These are phyloP conservation scores for Strix occidentalis DNA, from an alignment of 2,797 vertebrate species.

Conservation along the genomic window DNA sequence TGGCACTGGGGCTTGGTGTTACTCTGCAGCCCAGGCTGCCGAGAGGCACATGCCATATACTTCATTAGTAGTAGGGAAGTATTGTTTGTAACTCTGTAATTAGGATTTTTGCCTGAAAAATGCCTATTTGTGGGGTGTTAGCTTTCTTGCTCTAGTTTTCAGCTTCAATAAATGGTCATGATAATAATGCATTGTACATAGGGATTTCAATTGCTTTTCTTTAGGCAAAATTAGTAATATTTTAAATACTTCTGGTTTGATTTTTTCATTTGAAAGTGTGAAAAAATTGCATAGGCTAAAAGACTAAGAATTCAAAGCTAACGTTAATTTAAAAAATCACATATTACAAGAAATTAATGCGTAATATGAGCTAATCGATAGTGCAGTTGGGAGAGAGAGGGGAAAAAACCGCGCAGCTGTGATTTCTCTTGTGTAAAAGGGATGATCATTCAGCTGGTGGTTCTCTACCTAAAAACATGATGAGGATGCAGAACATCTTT, in stretches of 20 bases:
- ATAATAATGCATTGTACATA: not conserved
- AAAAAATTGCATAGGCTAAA: not conserved
- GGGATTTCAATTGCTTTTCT: not conserved
- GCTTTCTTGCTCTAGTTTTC: not conserved
- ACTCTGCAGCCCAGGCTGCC: not conserved
- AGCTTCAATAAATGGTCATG: not conserved
- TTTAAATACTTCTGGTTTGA: not conserved
- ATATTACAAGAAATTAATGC: not conserved
- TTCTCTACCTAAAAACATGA: conserved; percentile 7
- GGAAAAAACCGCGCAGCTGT: not conserved
- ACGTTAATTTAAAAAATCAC: conserved; percentile 45
- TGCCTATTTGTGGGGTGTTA: not conserved
- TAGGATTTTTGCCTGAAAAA: not conserved
- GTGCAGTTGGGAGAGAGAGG: not conserved
- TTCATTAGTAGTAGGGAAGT: not conserved
- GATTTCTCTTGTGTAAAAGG: conserved; percentile 15
- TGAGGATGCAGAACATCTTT: not conserved
- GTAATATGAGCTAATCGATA: not conserved
- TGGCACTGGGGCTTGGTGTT: not conserved
- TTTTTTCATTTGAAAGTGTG: not conserved
- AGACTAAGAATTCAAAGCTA: conserved; percentile 40
- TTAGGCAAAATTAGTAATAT: not conserved
- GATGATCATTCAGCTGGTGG: not conserved
- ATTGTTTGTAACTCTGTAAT: not conserved
- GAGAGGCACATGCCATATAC: not conserved